A percentile compares a stretch with the other conserved stretches of the same genome.
These are phyloP conservation scores for Parasteatoda lunata DNA, from an alignment of 2,888 invertebrate species.

Conservation along the genomic window DNA sequence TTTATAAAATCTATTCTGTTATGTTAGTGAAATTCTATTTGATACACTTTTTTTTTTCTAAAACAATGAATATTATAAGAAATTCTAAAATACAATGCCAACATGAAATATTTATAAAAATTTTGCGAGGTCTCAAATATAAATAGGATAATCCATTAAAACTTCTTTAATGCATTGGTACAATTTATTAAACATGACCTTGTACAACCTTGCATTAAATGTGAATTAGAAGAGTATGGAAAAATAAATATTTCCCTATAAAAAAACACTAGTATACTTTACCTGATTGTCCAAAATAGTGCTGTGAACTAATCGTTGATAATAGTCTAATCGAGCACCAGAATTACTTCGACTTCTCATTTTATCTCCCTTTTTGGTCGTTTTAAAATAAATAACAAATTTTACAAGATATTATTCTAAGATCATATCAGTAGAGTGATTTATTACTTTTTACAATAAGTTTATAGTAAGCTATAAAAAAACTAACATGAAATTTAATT, in stretches of 20 bases:
- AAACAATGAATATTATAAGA: background rate
- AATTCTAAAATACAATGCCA: background rate
- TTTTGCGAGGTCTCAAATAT: background rate
- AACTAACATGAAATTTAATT: too few species aligned
- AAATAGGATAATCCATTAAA: background rate
- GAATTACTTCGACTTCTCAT: conserved; percentile 71
- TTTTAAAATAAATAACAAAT: background rate
- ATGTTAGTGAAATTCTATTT: too few species aligned
- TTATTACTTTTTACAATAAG: too few species aligned
- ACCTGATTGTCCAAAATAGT: conserved; percentile 91
- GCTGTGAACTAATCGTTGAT: conserved; percentile 93
- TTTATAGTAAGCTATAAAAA: too few species aligned
- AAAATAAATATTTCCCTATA: background rate
- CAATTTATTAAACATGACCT: conserved; percentile 27
- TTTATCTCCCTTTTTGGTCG: background rate
- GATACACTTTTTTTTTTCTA: background rate
- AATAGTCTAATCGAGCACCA: conserved; percentile 88
- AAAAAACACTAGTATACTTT: conserved; percentile 39
- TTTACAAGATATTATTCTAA: too few species aligned
- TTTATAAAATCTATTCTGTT: too few species aligned
- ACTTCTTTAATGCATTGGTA: too few species aligned
- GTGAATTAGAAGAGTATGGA: background rate
- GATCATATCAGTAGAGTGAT: too few species aligned
- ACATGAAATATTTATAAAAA: background rate
- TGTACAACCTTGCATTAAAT: conserved; percentile 51